These are phyloP conservation scores for Amiota communis DNA, from an alignment of 2,888 invertebrate species.

Conservation along the genomic window DNA sequence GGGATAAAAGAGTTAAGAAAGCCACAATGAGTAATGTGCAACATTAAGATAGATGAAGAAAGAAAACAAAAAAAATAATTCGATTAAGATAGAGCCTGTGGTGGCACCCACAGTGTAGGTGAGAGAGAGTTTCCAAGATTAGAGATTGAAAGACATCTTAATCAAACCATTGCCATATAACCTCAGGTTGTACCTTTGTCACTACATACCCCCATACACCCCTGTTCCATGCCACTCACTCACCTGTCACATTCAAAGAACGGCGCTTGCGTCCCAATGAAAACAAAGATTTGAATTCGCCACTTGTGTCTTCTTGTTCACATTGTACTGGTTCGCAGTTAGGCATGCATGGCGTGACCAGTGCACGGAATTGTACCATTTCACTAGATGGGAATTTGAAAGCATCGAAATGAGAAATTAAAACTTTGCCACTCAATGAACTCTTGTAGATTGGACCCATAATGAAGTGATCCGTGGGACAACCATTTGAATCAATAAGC, in stretches of 20 bases:
- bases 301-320: conserved; percentile 86
- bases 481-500: conserved; percentile 91
- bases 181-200: too few species aligned
- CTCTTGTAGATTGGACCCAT: conserved; percentile 94
- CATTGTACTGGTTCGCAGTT: conserved; percentile 94
- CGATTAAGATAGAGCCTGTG: background rate
- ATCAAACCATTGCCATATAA: background rate
- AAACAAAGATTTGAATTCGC: conserved; percentile 85
- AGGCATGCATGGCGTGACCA: conserved; percentile 95
- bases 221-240: conserved; percentile 32
- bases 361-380: conserved; percentile 94
- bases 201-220: background rate
- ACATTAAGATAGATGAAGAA: conserved; percentile 6
- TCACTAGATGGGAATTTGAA: conserved; percentile 97
- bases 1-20: background rate
- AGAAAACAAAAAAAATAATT: conserved; percentile 10
- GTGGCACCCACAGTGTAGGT: background rate
- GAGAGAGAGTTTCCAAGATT: conserved; percentile 5
- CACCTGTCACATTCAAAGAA: conserved; percentile 75
- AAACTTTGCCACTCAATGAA: conserved; percentile 83
- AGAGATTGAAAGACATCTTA: background rate
- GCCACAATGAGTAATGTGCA: background rate
- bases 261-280: conserved; percentile 86
- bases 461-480: conserved; percentile 94
- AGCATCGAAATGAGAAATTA: conserved; percentile 93